phyloP scores from a whole-genome alignment of 2,888 invertebrate genomes.

The Drymonia ruficornis region DNA sequence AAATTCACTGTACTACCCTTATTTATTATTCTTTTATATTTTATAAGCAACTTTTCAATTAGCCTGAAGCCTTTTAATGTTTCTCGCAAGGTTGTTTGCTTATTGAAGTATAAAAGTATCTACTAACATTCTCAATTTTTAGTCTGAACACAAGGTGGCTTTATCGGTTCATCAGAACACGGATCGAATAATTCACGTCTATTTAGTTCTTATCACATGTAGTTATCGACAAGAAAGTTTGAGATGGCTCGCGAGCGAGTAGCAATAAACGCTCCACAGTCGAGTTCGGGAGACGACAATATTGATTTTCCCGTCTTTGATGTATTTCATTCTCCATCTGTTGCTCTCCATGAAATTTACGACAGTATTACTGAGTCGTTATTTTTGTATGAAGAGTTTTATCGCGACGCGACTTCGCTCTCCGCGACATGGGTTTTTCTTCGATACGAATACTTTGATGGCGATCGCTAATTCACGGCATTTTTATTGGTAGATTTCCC shows the following conservation, averaged over 20 bases:
- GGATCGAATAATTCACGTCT: conserved; percentile 18
- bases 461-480: conserved; percentile 50
- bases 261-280: conserved; percentile 63
- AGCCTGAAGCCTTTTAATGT: conserved; percentile 21
- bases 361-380: conserved; percentile 79
- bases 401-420: conserved; percentile 62
- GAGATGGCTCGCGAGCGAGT: conserved; percentile 48
- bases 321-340: conserved; percentile 82
- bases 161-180: conserved; percentile 4
- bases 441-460: conserved; percentile 57
- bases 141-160: neutral
- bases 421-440: conserved; percentile 62
- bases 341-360: conserved; percentile 83
- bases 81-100: neutral
- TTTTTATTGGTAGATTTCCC: conserved; percentile 37
- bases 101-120: too few species aligned
- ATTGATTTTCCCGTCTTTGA: conserved; percentile 76
- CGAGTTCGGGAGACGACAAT: conserved; percentile 69
- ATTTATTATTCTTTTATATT: conserved; percentile 23
- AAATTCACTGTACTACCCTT: conserved; percentile 21
- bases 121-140: too few species aligned
- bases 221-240: conserved; percentile 46
- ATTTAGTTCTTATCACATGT: conserved; percentile 24
- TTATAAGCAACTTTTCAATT: conserved; percentile 24
- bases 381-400: conserved; percentile 81